Percentiles rank a stretch among this genome's conserved stretches.
Conservation (phyloP, 1,140 invertebrate species). For the Drosophila ercepeae region DNA sequence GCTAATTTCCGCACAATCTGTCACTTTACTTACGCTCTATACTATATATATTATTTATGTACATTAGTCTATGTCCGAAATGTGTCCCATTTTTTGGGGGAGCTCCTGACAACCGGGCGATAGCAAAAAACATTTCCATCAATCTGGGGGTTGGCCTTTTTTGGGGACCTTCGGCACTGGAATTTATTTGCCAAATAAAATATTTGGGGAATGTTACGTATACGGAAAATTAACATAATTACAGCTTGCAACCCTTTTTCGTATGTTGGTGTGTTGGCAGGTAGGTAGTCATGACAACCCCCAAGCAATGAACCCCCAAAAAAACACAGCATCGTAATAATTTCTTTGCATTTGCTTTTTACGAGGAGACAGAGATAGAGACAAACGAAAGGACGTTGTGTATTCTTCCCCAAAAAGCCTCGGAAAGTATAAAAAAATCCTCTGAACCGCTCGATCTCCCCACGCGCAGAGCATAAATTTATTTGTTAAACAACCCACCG, state of each 20-base stretch:
- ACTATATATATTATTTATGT: neutral
- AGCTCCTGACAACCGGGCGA: conserved; percentile 14
- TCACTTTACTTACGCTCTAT: conserved; percentile 2
- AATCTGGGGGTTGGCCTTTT: conserved; percentile 13
- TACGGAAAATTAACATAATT: conserved; percentile 75
- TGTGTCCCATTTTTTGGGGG: neutral
- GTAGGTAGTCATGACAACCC: conserved; percentile 37
- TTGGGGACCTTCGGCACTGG: conserved; percentile 1
- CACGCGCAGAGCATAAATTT: conserved; percentile 65
- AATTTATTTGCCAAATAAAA: conserved; percentile 47
- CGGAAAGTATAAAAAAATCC: neutral
- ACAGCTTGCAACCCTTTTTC: conserved; percentile 56
- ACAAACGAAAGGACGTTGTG: conserved; percentile 5
- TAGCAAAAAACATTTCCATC: conserved; percentile 41
- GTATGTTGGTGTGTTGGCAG: neutral
- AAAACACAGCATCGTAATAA: conserved; percentile 58
- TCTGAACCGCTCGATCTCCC: conserved; percentile 8
- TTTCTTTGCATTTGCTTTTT: conserved; percentile 65
- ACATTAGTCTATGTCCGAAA: conserved; percentile 5
- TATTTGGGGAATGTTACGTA: conserved; percentile 55
- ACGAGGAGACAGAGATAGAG: conserved; percentile 44
- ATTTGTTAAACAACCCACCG: conserved; percentile 60
- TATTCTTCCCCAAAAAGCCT: neutral
- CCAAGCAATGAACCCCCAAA: conserved; percentile 13
- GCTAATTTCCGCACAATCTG: conserved; percentile 42